phyloP scores from a whole-genome alignment of 1,140 invertebrate species.

The Drosophila novamexicana region DNA sequence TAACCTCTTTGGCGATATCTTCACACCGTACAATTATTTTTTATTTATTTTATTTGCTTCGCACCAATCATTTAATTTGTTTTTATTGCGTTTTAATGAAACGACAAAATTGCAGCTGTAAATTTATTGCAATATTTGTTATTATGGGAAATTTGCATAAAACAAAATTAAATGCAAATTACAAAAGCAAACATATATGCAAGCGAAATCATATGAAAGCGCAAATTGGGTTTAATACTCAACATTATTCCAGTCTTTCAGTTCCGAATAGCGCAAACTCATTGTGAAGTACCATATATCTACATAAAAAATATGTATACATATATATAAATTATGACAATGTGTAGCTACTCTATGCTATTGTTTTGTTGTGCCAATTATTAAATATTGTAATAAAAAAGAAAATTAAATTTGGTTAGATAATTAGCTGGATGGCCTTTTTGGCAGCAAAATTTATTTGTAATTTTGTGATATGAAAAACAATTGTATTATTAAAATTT shows the following conservation, averaged over 20 bases:
- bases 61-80: constrained; percentile 28
- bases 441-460: constrained; percentile 32
- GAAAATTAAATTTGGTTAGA: constrained; percentile 64
- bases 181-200: constrained; percentile 50
- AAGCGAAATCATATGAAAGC: constrained; percentile 35
- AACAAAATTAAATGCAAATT: constrained; percentile 69
- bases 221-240: constrained; percentile 63
- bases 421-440: constrained; percentile 64
- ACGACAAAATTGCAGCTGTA: constrained; percentile 22
- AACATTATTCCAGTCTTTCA: constrained; percentile 46
- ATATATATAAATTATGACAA: constrained; percentile 5
- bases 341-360: neutral
- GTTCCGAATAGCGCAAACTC: constrained; percentile 27
- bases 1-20: neutral
- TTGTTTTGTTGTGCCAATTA: constrained; percentile 15
- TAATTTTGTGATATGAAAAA: constrained; percentile 38
- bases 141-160: constrained; percentile 60
- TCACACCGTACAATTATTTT: constrained; percentile 1
- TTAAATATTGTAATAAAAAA: constrained; percentile 34
- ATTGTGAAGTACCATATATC: neutral
- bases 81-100: constrained; percentile 67
- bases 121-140: constrained; percentile 45
- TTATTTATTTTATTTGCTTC: neutral
- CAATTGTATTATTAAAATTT: constrained; percentile 57
- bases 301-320: neutral